These are phyloP conservation scores for Gryllus longicercus DNA, from an alignment of 2,888 invertebrate species.

Conservation along the genomic window DNA sequence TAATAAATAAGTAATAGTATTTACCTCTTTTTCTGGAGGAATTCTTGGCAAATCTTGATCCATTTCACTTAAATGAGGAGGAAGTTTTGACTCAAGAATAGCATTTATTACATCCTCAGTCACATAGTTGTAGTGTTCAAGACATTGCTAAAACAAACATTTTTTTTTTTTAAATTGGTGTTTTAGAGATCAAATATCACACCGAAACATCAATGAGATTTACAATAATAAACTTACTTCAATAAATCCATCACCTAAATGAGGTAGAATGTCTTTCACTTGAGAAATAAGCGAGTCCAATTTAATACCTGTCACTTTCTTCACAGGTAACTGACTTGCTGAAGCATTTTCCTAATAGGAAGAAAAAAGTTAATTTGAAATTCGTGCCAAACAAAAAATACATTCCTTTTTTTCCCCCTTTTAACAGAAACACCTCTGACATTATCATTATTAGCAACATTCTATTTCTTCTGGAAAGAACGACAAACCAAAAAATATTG, in stretches of 20 bases:
- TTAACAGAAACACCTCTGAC: no score
- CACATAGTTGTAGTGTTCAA: slow-evolving; percentile 72
- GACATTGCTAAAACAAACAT: slow-evolving; percentile 58
- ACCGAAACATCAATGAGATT: neutral
- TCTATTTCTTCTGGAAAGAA: no score
- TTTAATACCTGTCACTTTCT: slow-evolving; percentile 43
- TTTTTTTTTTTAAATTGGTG: neutral
- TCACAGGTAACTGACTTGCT: no score
- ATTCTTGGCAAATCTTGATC: slow-evolving; percentile 60
- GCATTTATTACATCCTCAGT: slow-evolving; percentile 77
- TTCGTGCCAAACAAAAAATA: no score
- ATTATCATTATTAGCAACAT: no score
- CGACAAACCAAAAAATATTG: no score
- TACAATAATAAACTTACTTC: slow-evolving; percentile 46
- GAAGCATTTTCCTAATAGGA: no score
- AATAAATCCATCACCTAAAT: slow-evolving; percentile 73
- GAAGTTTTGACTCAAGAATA: slow-evolving; percentile 71
- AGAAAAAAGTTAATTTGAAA: no score
- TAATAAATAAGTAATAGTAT: neutral
- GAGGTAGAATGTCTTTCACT: slow-evolving; percentile 73
- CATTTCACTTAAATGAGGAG: slow-evolving; percentile 48
- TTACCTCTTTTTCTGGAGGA: slow-evolving; percentile 56
- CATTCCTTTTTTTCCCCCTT: no score
- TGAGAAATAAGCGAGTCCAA: slow-evolving; percentile 55
- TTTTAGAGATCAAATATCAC: no score